A percentile compares a stretch with the other conserved stretches of the same genome.
These are phyloP conservation scores for Ptychoptera contaminata DNA, from an alignment of 2,888 invertebrate genomes.

Conservation along the genomic window DNA sequence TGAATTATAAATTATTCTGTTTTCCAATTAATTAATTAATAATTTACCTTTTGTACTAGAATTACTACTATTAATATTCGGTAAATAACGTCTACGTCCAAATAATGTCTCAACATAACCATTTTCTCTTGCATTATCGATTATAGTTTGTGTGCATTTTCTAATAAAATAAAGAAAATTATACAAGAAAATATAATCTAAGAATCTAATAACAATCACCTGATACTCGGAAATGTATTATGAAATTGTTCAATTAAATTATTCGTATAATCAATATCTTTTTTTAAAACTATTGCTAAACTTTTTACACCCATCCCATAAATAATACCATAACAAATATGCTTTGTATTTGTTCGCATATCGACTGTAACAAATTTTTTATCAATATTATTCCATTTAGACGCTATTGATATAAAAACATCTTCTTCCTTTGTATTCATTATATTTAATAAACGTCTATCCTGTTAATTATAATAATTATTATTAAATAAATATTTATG, in stretches of 20 bases:
- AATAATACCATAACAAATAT: slow-evolving; percentile 90
- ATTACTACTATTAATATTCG: slow-evolving; percentile 50
- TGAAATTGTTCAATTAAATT: slow-evolving; percentile 70
- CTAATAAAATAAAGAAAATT: slow-evolving; percentile 12
- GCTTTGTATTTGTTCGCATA: slow-evolving; percentile 74
- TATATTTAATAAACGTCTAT: slow-evolving; percentile 48
- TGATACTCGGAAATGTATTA: slow-evolving; percentile 54
- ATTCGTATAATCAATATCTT: slow-evolving; percentile 62
- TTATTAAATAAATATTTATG: no score
- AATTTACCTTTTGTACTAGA: slow-evolving; percentile 41
- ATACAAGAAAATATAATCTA: slow-evolving; percentile 11
- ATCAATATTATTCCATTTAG: slow-evolving; percentile 60
- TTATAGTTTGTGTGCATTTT: slow-evolving; percentile 23
- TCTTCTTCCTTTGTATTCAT: slow-evolving; percentile 55
- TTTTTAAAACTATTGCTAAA: slow-evolving; percentile 61
- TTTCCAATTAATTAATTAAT: neutral
- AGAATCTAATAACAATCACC: slow-evolving; percentile 33
- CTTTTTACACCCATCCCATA: slow-evolving; percentile 89
- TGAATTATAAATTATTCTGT: no score
- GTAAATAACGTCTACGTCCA: slow-evolving; percentile 62
- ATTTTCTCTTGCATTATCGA: slow-evolving; percentile 46
- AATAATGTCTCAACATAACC: slow-evolving; percentile 76
- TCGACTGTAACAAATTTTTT: slow-evolving; percentile 57
- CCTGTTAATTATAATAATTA: slow-evolving; percentile 24
- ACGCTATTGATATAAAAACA: slow-evolving; percentile 73